Evolutionary conservation across 1,140 invertebrate genomes (phyloP).

Genomic region (Drosophila takahashii): DNA sequence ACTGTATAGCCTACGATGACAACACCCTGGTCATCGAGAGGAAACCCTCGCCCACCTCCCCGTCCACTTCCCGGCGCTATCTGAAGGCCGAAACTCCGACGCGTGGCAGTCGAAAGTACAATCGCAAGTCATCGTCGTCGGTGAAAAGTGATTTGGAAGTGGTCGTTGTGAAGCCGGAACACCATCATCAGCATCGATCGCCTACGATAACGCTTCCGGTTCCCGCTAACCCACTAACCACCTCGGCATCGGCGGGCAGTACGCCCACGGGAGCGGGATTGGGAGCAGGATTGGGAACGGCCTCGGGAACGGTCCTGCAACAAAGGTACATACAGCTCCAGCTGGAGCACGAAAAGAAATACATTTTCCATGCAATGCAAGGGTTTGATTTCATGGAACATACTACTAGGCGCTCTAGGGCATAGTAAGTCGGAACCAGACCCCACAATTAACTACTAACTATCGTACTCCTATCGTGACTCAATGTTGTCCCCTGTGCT

Average conservation of each 20-base stretch:
- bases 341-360: constrained; percentile 76
- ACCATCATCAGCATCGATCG: constrained; percentile 70
- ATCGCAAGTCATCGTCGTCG: constrained; percentile 55
- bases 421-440: constrained; percentile 73
- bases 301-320: constrained; percentile 65
- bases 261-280: constrained; percentile 23
- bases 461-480: constrained; percentile 57
- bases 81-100: constrained; percentile 68
- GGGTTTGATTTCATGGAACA: constrained; percentile 75
- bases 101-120: constrained; percentile 71
- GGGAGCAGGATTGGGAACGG: constrained; percentile 17
- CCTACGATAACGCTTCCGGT: constrained; percentile 71
- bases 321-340: constrained; percentile 81
- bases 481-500: constrained; percentile 63
- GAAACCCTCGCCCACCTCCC: constrained; percentile 67
- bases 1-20: constrained; percentile 74
- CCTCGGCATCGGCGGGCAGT: constrained; percentile 34
- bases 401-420: constrained; percentile 69
- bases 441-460: constrained; percentile 53
- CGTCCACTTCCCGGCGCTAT: constrained; percentile 62
- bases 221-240: constrained; percentile 25
- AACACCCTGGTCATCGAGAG: constrained; percentile 71
- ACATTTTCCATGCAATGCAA: constrained; percentile 77
- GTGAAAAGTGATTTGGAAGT: constrained; percentile 65
- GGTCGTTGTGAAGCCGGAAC: constrained; percentile 60